phyloP scores from a whole-genome alignment of 2,113 vertebrate species.

The Butorides virescens region DNA sequence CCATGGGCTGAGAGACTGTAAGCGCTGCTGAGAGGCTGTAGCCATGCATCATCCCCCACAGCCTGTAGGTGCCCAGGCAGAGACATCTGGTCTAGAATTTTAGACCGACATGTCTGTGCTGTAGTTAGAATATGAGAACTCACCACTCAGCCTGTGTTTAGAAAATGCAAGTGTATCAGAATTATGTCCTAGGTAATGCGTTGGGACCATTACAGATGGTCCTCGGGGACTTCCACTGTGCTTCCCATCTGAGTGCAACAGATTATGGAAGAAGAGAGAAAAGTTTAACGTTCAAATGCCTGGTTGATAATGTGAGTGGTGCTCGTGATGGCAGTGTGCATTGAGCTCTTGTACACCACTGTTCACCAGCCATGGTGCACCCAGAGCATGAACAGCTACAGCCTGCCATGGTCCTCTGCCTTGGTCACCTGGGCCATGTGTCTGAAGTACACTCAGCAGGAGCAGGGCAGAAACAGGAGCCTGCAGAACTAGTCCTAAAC shows the following conservation, averaged over 20 bases:
- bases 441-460: neutral
- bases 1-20: neutral
- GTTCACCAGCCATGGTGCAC: neutral
- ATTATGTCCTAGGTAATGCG: neutral
- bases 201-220: neutral
- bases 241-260: neutral
- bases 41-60: neutral
- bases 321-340: neutral
- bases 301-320: neutral
- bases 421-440: neutral
- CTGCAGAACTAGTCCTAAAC: too few species aligned
- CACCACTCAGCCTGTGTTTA: neutral
- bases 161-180: neutral
- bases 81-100: neutral
- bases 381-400: neutral
- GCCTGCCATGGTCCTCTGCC: neutral
- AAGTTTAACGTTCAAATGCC: neutral
- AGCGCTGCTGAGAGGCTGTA: neutral
- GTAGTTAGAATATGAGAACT: neutral
- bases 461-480: neutral
- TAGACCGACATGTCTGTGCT: neutral
- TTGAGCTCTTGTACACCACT: neutral
- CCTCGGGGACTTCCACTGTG: neutral
- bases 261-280: neutral
- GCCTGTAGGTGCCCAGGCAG: neutral